phyloP scores from a whole-genome alignment of 2,888 invertebrate genomes.

The Xylota segnis region DNA sequence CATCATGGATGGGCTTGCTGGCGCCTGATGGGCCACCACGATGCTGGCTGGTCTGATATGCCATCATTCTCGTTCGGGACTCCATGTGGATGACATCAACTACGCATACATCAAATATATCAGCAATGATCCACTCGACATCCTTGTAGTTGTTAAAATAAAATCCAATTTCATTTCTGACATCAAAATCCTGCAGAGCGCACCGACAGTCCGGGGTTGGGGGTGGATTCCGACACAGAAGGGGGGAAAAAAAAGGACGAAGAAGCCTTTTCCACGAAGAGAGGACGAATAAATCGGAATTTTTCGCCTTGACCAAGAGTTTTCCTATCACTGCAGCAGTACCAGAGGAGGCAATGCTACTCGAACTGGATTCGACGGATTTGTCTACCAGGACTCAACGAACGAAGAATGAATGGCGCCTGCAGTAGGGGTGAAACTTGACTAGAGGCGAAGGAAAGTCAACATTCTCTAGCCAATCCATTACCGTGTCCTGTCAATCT shows the following conservation, averaged over 20 bases:
- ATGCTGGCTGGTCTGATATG: constrained; percentile 27
- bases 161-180: constrained; percentile 77
- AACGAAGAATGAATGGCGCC: constrained; percentile 54
- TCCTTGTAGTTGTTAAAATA: constrained; percentile 77
- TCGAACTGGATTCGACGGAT: constrained; percentile 43
- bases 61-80: constrained; percentile 24
- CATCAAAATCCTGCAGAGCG: constrained; percentile 69
- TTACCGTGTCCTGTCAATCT: constrained; percentile 73
- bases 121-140: constrained; percentile 75
- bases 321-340: constrained; percentile 53
- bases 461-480: constrained; percentile 72
- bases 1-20: constrained; percentile 62
- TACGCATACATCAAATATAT: constrained; percentile 76
- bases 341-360: constrained; percentile 9
- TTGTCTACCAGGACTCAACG: constrained; percentile 57
- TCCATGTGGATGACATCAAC: constrained; percentile 64
- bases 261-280: constrained; percentile 32
- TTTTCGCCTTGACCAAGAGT: constrained; percentile 65
- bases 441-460: constrained; percentile 60
- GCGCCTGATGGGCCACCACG: constrained; percentile 26
- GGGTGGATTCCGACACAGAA: constrained; percentile 5
- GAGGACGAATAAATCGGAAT: background rate
- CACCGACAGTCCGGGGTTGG: constrained; percentile 32
- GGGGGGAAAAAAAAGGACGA: constrained; percentile 11
- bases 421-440: constrained; percentile 30